These are phyloP conservation scores for Formica aserva DNA, from an alignment of 2,888 invertebrate species.

Conservation along the genomic window DNA sequence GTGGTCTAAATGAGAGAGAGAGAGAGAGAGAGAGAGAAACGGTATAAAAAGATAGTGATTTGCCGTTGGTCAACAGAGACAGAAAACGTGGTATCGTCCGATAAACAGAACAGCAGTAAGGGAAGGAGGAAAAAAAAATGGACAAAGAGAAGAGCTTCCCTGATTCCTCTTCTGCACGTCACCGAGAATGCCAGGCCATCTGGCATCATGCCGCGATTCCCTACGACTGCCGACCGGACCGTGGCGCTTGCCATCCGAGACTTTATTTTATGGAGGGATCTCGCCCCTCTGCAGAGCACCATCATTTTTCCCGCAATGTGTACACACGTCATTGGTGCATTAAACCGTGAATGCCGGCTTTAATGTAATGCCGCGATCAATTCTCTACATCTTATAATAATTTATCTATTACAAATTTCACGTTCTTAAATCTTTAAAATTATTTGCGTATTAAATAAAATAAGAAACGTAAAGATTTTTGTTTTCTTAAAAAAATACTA, in stretches of 20 bases:
- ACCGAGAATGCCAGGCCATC: slow-evolving; percentile 70
- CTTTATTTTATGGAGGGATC: neutral
- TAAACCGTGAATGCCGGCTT: slow-evolving; percentile 7
- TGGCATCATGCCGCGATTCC: slow-evolving; percentile 69
- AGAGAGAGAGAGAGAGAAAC: slow-evolving; percentile 23
- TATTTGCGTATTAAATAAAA: neutral
- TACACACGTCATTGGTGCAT: slow-evolving; percentile 1
- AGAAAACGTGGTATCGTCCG: neutral
- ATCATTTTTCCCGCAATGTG: slow-evolving; percentile 17
- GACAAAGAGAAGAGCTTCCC: slow-evolving; percentile 61
- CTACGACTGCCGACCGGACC: slow-evolving; percentile 37
- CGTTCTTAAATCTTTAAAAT: neutral
- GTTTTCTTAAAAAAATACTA: neutral
- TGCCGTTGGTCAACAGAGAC: slow-evolving; percentile 30
- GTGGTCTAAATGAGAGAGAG: slow-evolving; percentile 49
- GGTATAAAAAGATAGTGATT: slow-evolving; percentile 45
- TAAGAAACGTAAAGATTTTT: neutral
- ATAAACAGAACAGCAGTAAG: slow-evolving; percentile 16
- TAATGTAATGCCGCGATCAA: slow-evolving; percentile 20
- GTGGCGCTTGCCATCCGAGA: slow-evolving; percentile 71
- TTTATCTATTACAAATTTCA: neutral
- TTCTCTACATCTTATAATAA: neutral
- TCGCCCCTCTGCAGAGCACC: neutral
- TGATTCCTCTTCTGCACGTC: slow-evolving; percentile 59
- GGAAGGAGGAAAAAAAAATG: slow-evolving; percentile 19